Conservation (phyloP, 2,888 invertebrate genomes). For the Oligia strigilis region DNA sequence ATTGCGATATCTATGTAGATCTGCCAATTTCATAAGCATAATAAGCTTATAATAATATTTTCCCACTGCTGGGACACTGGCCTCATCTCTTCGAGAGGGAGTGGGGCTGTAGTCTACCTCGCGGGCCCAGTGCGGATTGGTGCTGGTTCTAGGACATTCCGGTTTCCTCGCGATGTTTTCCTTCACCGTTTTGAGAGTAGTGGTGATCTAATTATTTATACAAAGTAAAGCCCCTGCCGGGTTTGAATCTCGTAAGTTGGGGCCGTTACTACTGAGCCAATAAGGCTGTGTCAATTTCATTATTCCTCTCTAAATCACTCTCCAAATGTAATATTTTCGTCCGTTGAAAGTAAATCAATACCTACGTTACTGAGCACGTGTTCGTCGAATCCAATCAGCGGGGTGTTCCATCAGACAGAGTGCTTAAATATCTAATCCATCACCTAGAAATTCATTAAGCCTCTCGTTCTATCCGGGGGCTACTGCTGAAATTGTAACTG, state of each 20-base stretch:
- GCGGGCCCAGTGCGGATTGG: no score
- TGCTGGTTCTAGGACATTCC: no score
- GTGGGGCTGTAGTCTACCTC: no score
- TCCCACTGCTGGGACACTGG: no score
- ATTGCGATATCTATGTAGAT: no score
- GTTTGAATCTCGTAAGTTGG: not conserved
- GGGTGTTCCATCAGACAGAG: constrained; percentile 44
- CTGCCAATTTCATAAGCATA: no score
- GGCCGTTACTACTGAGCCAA: not conserved
- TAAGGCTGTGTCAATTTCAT: not conserved
- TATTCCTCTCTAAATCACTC: not conserved
- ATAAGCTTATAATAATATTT: no score
- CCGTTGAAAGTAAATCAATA: constrained; percentile 32
- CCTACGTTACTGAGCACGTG: constrained; percentile 28
- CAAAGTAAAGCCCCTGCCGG: not conserved
- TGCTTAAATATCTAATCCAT: constrained; percentile 53
- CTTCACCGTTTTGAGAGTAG: no score
- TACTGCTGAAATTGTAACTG: constrained; percentile 26
- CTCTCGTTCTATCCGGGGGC: not conserved
- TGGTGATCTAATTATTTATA: no score
- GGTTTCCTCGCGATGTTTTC: no score
- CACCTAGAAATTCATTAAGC: constrained; percentile 58
- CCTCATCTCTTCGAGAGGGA: no score
- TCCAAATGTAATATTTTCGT: not conserved
- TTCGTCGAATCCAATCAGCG: constrained; percentile 46